phyloP scores from a whole-genome alignment of 2,888 invertebrate species.

The Metalampra italica region DNA sequence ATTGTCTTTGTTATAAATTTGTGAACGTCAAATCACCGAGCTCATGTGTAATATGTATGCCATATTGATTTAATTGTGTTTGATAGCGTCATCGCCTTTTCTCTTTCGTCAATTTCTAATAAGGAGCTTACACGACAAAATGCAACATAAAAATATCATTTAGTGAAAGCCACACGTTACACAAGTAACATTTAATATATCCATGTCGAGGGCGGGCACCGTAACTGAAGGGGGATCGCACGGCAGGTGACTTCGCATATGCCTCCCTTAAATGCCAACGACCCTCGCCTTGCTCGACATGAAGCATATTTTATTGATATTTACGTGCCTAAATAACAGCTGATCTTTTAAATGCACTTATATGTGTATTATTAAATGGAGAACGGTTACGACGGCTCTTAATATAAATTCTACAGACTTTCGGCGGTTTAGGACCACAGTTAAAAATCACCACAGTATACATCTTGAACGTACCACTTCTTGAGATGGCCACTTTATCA shows the following conservation, averaged over 20 bases:
- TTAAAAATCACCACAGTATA: too few species aligned
- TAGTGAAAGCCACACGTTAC: conserved; percentile 35
- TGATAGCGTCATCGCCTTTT: too few species aligned
- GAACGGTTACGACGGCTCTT: background rate
- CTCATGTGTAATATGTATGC: too few species aligned
- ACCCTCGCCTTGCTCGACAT: conserved; percentile 44
- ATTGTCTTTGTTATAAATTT: too few species aligned
- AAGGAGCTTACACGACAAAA: too few species aligned
- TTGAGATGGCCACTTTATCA: too few species aligned
- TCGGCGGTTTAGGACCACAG: too few species aligned
- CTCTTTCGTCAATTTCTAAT: too few species aligned
- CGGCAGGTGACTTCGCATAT: conserved; percentile 71
- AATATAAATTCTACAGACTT: too few species aligned
- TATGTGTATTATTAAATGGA: background rate
- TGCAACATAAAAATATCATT: background rate
- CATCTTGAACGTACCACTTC: too few species aligned
- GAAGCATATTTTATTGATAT: conserved; percentile 16
- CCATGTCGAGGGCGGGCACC: conserved; percentile 48
- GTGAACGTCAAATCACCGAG: too few species aligned
- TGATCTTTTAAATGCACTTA: conserved; percentile 15
- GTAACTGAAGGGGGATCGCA: conserved; percentile 37
- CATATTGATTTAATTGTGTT: too few species aligned
- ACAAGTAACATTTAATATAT: conserved; percentile 74
- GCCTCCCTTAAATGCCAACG: conserved; percentile 71
- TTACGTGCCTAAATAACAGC: conserved; percentile 10